Evolutionary conservation across 2,113 vertebrate species (phyloP), one percentile per base, ranked within the genome.

Genomic region (Struthio camelus): DNA sequence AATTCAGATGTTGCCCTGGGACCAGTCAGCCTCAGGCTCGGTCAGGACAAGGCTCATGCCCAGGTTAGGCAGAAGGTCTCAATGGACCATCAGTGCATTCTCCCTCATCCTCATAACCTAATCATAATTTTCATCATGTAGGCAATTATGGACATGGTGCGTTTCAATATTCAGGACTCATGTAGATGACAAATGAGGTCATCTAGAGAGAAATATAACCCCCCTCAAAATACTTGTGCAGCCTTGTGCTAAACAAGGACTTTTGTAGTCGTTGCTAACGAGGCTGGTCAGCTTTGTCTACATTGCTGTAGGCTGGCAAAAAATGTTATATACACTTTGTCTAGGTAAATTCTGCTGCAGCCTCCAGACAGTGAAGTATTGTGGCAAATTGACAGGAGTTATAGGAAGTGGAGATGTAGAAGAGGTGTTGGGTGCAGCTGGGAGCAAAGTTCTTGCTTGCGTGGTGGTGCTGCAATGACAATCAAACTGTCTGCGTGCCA

Each of bases 271-370:
- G 28, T 24, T n/a, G 42, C 20, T 50, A 48, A 51, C 13, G 32
- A 10, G 25, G 46, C 22, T 72, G 22, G 16, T 16, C 0, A 0
- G 9, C 56, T 59, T 65, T 38, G 62, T 14, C 62, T 40, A 10
- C 66, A 15, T 15, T 4, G 0, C 62, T 32, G 24, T 18, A 30
- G 66, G 16, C 32, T n/a, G 69, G 24, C 30, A 44, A 69, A 71
- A 53, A 17, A 32, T 32, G 14, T 77, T 36, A 8, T 8, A 10
- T 51, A 19, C 4, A 1, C 8, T 1, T 3, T 3, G 24, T 42
- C 54, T 24, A 46, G 64, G 42, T 34, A 54, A 66, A n/a, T 73
- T 73, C 70, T 93, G 20, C 75, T 62, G 48, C 42, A 54, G 59
- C 69, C 22, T 83, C 78, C 67, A 56, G 64, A 59, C 34, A 70